Evolutionary conservation across 2,113 vertebrate genomes (phyloP).

Genomic region (Microcebus murinus): DNA sequence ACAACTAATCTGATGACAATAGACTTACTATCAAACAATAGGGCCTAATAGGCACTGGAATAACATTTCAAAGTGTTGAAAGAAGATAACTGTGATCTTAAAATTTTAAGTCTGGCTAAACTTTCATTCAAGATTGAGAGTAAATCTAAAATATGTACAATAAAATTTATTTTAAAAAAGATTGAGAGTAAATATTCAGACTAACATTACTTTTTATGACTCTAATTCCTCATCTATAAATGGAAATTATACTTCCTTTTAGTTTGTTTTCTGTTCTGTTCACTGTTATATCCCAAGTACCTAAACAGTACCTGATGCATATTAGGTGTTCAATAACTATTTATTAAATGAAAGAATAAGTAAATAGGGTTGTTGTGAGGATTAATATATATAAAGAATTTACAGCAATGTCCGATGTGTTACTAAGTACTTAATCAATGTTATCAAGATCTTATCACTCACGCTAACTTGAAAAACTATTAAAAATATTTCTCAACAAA

Average conservation of each 20-base stretch:
- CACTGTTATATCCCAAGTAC: neutral
- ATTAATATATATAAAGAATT: neutral
- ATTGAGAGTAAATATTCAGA: neutral
- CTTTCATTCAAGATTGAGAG: neutral
- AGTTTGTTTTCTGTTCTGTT: neutral
- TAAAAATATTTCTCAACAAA: slow-evolving; percentile 28
- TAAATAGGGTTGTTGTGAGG: neutral
- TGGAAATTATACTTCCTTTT: neutral
- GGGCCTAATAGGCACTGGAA: neutral
- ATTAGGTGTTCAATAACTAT: neutral
- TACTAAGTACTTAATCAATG: neutral
- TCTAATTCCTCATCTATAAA: neutral
- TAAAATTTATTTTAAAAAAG: neutral
- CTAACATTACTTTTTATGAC: neutral
- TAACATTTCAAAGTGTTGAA: neutral
- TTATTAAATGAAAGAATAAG: neutral
- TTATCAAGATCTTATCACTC: neutral
- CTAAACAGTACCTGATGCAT: neutral
- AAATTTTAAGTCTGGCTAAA: neutral
- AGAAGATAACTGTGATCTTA: neutral
- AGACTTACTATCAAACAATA: slow-evolving; percentile 8
- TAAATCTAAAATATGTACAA: neutral
- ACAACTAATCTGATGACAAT: neutral
- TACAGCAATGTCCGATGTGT: neutral
- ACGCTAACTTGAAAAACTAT: neutral